Conservation (phyloP, 2,888 invertebrate species). For the Protonemura montana region DNA sequence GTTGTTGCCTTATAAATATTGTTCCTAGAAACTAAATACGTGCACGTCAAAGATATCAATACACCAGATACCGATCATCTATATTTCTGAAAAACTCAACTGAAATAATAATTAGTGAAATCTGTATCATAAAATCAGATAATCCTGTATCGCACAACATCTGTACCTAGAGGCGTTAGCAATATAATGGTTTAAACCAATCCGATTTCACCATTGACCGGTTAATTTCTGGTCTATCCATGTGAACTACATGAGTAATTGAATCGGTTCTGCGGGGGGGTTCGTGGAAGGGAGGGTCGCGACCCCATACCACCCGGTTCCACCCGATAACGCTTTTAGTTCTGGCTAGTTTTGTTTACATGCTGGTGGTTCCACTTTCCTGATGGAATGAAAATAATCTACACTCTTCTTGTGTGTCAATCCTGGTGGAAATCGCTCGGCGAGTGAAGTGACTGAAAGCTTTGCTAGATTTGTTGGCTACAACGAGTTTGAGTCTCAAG, state of each 20-base stretch:
- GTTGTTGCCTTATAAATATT: not conserved
- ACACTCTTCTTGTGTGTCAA: not conserved
- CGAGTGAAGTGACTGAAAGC: not conserved
- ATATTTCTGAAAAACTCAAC: too few relatives aligned
- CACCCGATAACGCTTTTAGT: not conserved
- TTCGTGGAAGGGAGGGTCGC: not conserved
- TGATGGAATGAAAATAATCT: not conserved
- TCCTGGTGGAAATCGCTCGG: not conserved
- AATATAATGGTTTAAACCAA: not conserved
- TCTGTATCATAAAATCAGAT: not conserved
- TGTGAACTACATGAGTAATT: not conserved
- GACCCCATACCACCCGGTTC: not conserved
- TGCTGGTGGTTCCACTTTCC: not conserved
- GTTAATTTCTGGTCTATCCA: not conserved
- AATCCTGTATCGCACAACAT: not conserved
- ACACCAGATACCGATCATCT: not conserved
- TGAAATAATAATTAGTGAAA: too few relatives aligned
- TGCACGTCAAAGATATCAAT: not conserved
- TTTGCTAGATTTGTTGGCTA: not conserved
- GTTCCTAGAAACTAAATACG: not conserved
- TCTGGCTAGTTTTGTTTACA: not conserved
- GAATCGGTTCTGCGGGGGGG: not conserved
- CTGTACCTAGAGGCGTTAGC: not conserved
- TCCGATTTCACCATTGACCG: not conserved
- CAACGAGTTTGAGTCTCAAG: not conserved